Conservation (phyloP, 2,888 invertebrate genomes). For the Meghimatium bilineatum region DNA sequence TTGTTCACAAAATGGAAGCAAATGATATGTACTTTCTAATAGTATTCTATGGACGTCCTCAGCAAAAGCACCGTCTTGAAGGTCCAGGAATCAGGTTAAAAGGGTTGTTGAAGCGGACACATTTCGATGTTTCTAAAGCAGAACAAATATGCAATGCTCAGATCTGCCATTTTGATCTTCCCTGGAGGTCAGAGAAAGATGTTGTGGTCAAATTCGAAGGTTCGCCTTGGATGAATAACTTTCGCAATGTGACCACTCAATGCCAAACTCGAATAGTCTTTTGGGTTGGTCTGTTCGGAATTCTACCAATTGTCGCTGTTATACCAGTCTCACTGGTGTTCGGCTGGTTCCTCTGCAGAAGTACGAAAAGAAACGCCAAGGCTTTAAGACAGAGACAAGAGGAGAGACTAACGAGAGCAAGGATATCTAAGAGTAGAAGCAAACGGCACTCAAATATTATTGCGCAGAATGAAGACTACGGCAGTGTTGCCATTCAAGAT, state of each 20-base stretch:
- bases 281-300: background rate
- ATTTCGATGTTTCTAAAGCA: background rate
- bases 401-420: background rate
- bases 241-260: slow-evolving; percentile 4
- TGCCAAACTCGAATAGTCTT: slow-evolving; percentile 5
- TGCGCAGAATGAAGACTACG: slow-evolving; percentile 3
- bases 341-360: background rate
- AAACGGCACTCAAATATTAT: no score
- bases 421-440: no score
- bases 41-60: slow-evolving; percentile 1
- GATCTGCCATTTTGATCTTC: background rate
- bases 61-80: background rate
- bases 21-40: background rate
- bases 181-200: slow-evolving; percentile 6
- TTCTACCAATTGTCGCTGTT: background rate
- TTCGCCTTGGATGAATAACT: no score
- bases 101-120: background rate
- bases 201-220: background rate
- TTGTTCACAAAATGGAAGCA: background rate
- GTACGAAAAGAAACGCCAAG: background rate
- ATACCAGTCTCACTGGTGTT: background rate
- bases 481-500: slow-evolving; percentile 16
- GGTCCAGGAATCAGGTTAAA: background rate
- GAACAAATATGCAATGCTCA: background rate
- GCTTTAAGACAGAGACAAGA: background rate